Evolutionary conservation across 2,113 vertebrate species (phyloP).

Genomic region (Muntiacus muntjak): DNA sequence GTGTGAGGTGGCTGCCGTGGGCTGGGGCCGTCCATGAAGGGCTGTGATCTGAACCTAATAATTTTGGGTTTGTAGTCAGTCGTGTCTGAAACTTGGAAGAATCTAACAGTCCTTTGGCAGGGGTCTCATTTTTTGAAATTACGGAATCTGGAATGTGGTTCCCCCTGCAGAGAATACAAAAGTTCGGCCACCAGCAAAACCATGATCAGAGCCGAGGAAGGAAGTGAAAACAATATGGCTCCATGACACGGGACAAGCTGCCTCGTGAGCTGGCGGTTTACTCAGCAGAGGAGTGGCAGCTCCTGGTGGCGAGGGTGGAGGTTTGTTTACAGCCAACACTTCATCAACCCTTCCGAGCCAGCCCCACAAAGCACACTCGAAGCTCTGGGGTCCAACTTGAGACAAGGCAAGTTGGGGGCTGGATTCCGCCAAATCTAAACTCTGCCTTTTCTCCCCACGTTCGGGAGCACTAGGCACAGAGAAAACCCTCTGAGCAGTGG

Average conservation of each 20-base stretch:
- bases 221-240: slow-evolving; percentile 64
- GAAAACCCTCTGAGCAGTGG: neutral
- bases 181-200: neutral
- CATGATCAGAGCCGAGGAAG: slow-evolving; percentile 50
- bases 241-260: neutral
- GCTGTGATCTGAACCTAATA: neutral
- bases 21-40: neutral
- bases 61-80: neutral
- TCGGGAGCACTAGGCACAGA: neutral
- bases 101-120: neutral
- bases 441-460: neutral
- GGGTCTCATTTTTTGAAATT: neutral
- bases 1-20: fast-evolving
- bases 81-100: neutral
- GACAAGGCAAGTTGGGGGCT: neutral
- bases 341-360: slow-evolving; percentile 48
- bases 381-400: neutral
- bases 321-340: slow-evolving; percentile 53
- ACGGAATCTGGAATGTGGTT: neutral
- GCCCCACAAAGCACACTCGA: neutral
- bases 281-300: slow-evolving; percentile 1
- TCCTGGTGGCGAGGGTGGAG: slow-evolving; percentile 32
- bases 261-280: slow-evolving; percentile 26
- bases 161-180: neutral
- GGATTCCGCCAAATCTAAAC: neutral